These are phyloP conservation scores for Lithosia quadra DNA, from an alignment of 2,888 invertebrate species.

Conservation along the genomic window DNA sequence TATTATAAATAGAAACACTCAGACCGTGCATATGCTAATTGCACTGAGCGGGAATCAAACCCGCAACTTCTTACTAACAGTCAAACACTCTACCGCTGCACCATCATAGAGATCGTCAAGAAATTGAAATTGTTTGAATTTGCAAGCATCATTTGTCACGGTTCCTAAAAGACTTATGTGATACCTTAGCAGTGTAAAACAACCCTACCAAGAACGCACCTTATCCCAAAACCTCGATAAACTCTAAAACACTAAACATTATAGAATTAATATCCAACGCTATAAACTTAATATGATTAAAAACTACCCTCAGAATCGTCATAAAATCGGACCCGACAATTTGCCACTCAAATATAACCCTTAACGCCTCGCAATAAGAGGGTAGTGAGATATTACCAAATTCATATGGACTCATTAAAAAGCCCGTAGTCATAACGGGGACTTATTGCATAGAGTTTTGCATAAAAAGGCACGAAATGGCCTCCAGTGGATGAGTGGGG, in stretches of 20 bases:
- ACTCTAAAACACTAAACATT: constrained; percentile 28
- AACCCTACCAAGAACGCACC: background rate
- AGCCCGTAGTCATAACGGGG: constrained; percentile 62
- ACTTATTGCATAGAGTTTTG: constrained; percentile 77
- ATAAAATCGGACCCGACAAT: constrained; percentile 49
- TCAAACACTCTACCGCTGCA: too few species aligned
- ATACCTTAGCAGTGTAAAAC: background rate
- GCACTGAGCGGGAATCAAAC: too few species aligned
- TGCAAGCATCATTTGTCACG: background rate
- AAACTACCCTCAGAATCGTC: constrained; percentile 35
- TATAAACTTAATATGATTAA: constrained; percentile 42
- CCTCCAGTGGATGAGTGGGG: constrained; percentile 30
- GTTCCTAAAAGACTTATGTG: background rate
- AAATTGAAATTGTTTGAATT: too few species aligned
- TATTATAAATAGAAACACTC: too few species aligned
- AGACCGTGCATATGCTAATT: too few species aligned
- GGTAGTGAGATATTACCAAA: constrained; percentile 45
- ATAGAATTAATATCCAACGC: constrained; percentile 44
- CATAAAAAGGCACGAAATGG: constrained; percentile 67
- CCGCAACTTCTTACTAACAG: too few species aligned
- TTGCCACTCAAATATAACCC: constrained; percentile 33
- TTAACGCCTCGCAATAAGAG: constrained; percentile 36
- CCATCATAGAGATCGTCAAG: too few species aligned
- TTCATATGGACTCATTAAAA: constrained; percentile 68
- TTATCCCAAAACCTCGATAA: constrained; percentile 16